Evolutionary conservation across 2,113 vertebrate species (phyloP).

Genomic region (Maccullochella peelii): DNA sequence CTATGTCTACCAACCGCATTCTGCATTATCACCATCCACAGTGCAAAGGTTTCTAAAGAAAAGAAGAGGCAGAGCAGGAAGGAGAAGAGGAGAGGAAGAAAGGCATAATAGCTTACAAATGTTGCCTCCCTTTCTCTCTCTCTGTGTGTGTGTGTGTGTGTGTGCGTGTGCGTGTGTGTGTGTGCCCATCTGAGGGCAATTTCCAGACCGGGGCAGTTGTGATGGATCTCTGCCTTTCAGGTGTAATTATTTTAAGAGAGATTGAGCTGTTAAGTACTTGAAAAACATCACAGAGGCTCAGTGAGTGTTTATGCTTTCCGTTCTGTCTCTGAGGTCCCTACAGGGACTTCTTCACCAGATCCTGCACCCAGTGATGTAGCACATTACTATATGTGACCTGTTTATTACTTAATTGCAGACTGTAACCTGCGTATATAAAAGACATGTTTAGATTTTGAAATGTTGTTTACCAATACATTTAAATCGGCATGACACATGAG

Average conservation of each 20-base stretch:
- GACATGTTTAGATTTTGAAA: background rate
- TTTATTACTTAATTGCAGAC: background rate
- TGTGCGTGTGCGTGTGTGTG: conserved; percentile 35
- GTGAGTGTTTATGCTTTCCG: conserved; percentile 82
- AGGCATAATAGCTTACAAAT: conserved; percentile 85
- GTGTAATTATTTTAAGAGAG: conserved; percentile 88
- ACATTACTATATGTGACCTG: background rate
- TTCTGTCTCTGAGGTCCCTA: conserved; percentile 73
- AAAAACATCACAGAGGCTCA: conserved; percentile 84
- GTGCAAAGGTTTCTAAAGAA: conserved; percentile 3
- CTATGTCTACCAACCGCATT: conserved; percentile 10
- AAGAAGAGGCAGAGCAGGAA: conserved; percentile 6
- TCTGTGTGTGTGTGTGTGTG: conserved; percentile 31
- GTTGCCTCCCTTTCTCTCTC: background rate
- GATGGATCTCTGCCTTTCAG: conserved; percentile 87
- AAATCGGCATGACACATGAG: too few species aligned
- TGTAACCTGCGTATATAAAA: background rate
- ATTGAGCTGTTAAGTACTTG: conserved; percentile 85
- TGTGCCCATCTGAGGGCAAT: conserved; percentile 88
- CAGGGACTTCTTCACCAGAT: conserved; percentile 70
- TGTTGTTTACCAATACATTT: too few species aligned
- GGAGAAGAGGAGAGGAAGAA: conserved; percentile 24
- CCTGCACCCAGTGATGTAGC: conserved; percentile 33
- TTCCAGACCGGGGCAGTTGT: conserved; percentile 81
- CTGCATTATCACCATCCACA: conserved; percentile 62